These are phyloP conservation scores for Meloidogyne exigua DNA, from an alignment of 1,140 invertebrate species.

Conservation along the genomic window DNA sequence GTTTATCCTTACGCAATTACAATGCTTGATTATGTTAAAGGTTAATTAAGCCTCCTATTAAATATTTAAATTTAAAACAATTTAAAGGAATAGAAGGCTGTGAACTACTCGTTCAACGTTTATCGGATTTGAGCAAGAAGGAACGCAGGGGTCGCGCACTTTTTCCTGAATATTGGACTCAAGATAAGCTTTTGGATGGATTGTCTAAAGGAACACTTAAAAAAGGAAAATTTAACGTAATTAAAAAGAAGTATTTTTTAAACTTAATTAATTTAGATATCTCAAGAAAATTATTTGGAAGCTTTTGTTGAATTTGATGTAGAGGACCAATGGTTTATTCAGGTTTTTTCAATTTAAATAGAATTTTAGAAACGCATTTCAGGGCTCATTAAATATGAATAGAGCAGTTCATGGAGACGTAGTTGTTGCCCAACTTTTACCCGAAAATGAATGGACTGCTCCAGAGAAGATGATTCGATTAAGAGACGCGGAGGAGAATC, in stretches of 20 bases:
- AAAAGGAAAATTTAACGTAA: conserved; percentile 47
- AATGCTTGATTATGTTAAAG: conserved; percentile 45
- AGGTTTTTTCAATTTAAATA: conserved; percentile 5
- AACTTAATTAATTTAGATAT: conserved; percentile 36
- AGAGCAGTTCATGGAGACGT: conserved; percentile 91
- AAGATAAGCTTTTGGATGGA: conserved; percentile 43
- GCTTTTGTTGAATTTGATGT: conserved; percentile 39
- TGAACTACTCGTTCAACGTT: conserved; percentile 27
- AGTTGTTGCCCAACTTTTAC: conserved; percentile 86
- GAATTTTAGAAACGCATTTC: too few relatives aligned
- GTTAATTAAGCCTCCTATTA: conserved; percentile 2
- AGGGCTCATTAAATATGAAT: conserved; percentile 68
- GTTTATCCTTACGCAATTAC: conserved; percentile 33
- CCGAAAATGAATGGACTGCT: conserved; percentile 84
- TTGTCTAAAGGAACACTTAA: conserved; percentile 42
- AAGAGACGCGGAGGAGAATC: conserved; percentile 59
- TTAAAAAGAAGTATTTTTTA: neutral
- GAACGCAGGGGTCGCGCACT: conserved; percentile 32
- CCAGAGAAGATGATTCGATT: conserved; percentile 67
- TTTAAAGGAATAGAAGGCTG: conserved; percentile 32
- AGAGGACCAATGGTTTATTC: conserved; percentile 38
- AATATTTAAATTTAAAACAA: too few relatives aligned
- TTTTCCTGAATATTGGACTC: conserved; percentile 44
- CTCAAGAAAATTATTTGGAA: conserved; percentile 48
- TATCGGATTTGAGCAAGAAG: conserved; percentile 37